Percentiles rank a stretch among this genome's conserved stretches.
phyloP scores from a whole-genome alignment of 2,113 vertebrate genomes.

The Psophia crepitans region DNA sequence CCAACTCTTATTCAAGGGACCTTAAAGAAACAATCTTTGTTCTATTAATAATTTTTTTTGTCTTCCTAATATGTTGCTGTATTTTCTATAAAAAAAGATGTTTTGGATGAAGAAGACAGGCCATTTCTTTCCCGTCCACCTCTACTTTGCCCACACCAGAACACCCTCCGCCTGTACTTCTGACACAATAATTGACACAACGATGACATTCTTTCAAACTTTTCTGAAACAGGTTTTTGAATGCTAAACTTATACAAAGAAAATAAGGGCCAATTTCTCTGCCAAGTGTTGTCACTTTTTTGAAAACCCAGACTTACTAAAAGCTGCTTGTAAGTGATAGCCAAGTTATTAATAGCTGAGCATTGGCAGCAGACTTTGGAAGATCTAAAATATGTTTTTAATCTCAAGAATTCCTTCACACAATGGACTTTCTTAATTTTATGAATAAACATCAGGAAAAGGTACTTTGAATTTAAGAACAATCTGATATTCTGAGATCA shows the following conservation, averaged over 20 bases:
- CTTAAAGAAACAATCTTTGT: neutral
- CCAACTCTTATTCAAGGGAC: neutral
- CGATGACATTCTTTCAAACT: neutral
- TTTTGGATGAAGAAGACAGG: neutral
- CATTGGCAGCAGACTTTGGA: neutral
- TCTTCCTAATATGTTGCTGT: neutral
- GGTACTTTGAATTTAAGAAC: neutral
- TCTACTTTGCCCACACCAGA: neutral
- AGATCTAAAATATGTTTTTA: neutral
- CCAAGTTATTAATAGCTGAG: constrained; percentile 1
- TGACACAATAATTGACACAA: neutral
- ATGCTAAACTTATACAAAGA: neutral
- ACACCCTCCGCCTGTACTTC: neutral
- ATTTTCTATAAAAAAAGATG: neutral
- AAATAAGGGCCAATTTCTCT: neutral
- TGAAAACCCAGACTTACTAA: neutral
- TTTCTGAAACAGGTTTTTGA: neutral
- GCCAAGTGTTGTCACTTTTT: neutral
- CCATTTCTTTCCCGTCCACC: rapidly evolving
- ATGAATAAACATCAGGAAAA: neutral
- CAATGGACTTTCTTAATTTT: neutral
- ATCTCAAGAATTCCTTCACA: neutral
- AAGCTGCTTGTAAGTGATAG: neutral
- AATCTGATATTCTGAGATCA: neutral
- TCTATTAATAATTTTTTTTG: neutral